These are phyloP conservation scores for Myripristis jacobus DNA, from an alignment of 2,797 vertebrate genomes.

Conservation along the genomic window DNA sequence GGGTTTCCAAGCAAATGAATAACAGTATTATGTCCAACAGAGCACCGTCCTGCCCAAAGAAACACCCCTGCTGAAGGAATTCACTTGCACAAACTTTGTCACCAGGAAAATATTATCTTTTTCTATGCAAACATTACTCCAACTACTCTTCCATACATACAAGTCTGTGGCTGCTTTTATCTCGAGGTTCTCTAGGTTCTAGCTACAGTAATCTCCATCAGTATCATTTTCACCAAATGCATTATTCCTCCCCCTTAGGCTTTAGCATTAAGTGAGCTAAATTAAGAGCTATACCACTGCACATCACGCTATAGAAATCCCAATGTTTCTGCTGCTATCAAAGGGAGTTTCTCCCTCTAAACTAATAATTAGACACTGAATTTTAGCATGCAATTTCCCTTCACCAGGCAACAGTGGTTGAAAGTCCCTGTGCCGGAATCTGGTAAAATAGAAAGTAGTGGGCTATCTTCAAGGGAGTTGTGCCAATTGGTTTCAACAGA, in stretches of 20 bases:
- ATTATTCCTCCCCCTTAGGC: conserved; percentile 1
- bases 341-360: conserved; percentile 15
- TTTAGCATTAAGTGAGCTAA: conserved; percentile 23
- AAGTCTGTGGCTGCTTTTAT: not conserved
- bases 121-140: not conserved
- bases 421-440: conserved; percentile 25
- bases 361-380: conserved; percentile 49
- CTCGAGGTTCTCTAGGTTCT: not conserved
- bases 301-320: conserved; percentile 13
- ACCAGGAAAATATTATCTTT: not conserved
- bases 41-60: not conserved
- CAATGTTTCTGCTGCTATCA: conserved; percentile 13
- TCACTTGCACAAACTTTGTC: not conserved
- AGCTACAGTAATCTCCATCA: not conserved
- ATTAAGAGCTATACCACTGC: conserved; percentile 18
- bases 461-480: conserved; percentile 1
- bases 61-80: not conserved
- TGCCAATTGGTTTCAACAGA: conserved; percentile 18
- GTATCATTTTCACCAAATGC: conserved; percentile 15
- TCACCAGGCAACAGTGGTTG: conserved; percentile 21
- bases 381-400: conserved; percentile 39
- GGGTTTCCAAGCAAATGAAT: not conserved
- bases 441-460: conserved; percentile 26
- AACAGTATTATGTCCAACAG: too few species aligned
- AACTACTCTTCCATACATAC: not conserved